phyloP scores from a whole-genome alignment of 2,113 vertebrate species.

The Antechinus flavipes region DNA sequence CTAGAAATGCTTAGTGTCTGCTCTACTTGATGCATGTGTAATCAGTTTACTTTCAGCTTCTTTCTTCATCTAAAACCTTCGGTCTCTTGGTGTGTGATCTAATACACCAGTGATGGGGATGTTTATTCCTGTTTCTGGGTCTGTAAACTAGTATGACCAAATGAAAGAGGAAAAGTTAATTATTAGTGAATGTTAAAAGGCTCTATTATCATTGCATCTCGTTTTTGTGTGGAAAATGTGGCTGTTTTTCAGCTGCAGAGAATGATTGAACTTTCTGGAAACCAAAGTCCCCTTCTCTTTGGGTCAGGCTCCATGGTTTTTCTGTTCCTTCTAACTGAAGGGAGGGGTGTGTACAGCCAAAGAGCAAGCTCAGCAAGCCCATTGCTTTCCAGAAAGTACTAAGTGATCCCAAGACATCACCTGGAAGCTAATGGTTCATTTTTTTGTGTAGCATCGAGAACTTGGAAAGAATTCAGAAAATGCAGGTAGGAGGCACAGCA shows the following conservation, averaged over 20 bases:
- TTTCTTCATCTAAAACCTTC: conserved; percentile 78
- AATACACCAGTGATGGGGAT: conserved; percentile 52
- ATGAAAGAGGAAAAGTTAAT: conserved; percentile 31
- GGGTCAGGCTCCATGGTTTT: background rate
- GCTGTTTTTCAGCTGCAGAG: conserved; percentile 19
- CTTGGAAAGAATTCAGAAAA: conserved; percentile 17
- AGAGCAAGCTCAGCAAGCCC: conserved; percentile 8
- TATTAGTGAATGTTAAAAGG: conserved; percentile 54
- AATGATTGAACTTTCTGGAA: background rate
- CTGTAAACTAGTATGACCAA: conserved; percentile 58
- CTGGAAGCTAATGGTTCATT: background rate
- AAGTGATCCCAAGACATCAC: background rate
- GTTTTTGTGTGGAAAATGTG: background rate
- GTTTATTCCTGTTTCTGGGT: conserved; percentile 63
- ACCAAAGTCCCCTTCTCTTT: conserved; percentile 2
- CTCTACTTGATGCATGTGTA: conserved; percentile 75
- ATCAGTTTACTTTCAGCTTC: conserved; percentile 79
- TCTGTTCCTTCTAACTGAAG: background rate
- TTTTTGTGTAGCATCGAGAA: conserved; percentile 16
- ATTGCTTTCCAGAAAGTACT: conserved; percentile 3
- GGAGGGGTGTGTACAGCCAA: background rate
- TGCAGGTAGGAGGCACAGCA: background rate
- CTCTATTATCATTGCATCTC: background rate
- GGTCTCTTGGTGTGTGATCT: conserved; percentile 75
- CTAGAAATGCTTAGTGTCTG: conserved; percentile 80